These are phyloP conservation scores for Paguma larvata DNA, from an alignment of 2,797 vertebrate genomes.

Conservation along the genomic window DNA sequence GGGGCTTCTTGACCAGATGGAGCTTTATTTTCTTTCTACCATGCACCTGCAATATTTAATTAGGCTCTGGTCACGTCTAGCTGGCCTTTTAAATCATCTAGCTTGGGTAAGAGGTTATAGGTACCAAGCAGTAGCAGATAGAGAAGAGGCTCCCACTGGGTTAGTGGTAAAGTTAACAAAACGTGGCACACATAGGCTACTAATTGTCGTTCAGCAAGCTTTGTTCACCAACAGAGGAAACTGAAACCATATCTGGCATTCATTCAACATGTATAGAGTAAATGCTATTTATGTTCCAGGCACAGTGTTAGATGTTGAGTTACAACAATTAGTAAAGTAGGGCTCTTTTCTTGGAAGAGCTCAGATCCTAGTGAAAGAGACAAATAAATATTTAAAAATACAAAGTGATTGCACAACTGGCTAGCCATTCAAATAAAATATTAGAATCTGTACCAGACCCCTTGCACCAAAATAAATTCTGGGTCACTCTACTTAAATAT, in stretches of 20 bases:
- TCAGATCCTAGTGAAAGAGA: slow-evolving; percentile 27
- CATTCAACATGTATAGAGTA: slow-evolving; percentile 30
- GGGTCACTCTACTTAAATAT: slow-evolving; percentile 35
- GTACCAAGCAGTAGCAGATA: slow-evolving; percentile 55
- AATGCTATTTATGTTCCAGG: background rate
- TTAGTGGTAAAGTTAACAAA: slow-evolving; percentile 47
- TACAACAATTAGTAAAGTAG: slow-evolving; percentile 38
- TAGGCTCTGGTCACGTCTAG: slow-evolving; percentile 36
- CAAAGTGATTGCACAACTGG: background rate
- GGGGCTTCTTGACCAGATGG: slow-evolving; percentile 64
- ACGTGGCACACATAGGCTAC: slow-evolving; percentile 38
- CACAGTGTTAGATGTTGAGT: slow-evolving; percentile 1
- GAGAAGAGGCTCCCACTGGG: slow-evolving; percentile 50
- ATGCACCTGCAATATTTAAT: slow-evolving; percentile 51
- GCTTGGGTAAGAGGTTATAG: slow-evolving; percentile 62
- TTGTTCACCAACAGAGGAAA: slow-evolving; percentile 57
- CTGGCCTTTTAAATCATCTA: slow-evolving; percentile 63
- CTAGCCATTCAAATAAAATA: slow-evolving; percentile 52
- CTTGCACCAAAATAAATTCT: slow-evolving; percentile 27
- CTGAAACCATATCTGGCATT: slow-evolving; percentile 49
- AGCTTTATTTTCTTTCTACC: slow-evolving; percentile 66
- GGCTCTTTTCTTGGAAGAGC: slow-evolving; percentile 53
- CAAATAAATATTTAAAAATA: slow-evolving; percentile 44
- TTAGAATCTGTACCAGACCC: background rate
- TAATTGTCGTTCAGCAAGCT: slow-evolving; percentile 54